phyloP scores from a whole-genome alignment of 2,113 vertebrate species.

The Eurystomus gularis region DNA sequence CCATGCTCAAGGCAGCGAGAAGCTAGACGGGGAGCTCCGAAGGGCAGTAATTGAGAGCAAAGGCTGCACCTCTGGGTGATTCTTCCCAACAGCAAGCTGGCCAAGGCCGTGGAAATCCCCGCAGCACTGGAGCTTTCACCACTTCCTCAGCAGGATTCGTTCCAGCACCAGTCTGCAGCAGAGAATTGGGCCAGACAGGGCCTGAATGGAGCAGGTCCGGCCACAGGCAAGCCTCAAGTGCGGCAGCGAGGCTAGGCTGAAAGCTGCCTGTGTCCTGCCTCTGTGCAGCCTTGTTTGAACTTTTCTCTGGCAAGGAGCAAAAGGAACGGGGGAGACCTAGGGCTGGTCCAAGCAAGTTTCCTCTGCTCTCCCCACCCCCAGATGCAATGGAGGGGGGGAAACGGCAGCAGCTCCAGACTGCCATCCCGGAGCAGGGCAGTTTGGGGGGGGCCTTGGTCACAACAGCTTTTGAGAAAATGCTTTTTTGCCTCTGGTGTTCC shows the following conservation, averaged over 20 bases:
- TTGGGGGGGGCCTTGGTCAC: not conserved
- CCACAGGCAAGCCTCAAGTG: not conserved
- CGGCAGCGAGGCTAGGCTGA: not conserved
- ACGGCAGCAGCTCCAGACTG: not conserved
- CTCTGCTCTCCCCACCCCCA: not conserved
- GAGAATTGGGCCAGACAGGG: not conserved
- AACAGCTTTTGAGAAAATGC: not conserved
- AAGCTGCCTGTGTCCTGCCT: conserved; percentile 60
- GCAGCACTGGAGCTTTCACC: conserved; percentile 16
- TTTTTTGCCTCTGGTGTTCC: not conserved
- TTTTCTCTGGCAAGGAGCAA: conserved; percentile 54
- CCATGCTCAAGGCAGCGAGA: not conserved
- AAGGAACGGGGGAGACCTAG: conserved; percentile 6
- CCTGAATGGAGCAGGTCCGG: not conserved
- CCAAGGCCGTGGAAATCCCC: not conserved
- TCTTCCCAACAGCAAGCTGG: not conserved
- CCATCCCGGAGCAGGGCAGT: not conserved
- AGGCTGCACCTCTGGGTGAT: not conserved
- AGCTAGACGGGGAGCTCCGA: not conserved
- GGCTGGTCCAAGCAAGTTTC: conserved; percentile 42
- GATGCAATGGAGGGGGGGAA: not conserved
- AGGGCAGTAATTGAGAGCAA: not conserved
- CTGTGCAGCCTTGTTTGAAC: conserved; percentile 59
- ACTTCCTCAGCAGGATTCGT: not conserved
- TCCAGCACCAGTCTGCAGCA: not conserved